These are phyloP conservation scores for Campoletis raptor DNA, from an alignment of 2,888 invertebrate species.

Conservation along the genomic window DNA sequence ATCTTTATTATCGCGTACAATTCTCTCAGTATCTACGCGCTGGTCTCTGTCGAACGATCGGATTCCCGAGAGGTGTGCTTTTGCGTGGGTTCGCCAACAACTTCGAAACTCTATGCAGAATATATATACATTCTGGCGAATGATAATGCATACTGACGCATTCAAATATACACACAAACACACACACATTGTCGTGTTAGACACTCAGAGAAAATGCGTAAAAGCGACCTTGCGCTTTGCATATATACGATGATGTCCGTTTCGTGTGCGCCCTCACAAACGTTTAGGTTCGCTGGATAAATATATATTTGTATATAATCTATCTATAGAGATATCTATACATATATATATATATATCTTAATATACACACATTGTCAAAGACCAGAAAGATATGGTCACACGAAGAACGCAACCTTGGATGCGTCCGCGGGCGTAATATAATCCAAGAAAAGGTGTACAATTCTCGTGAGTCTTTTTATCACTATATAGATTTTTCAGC, in stretches of 20 bases:
- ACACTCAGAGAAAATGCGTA: conserved; percentile 74
- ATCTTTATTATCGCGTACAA: conserved; percentile 62
- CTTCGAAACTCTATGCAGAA: conserved; percentile 29
- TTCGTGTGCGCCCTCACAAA: conserved; percentile 52
- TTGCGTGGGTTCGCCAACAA: conserved; percentile 60
- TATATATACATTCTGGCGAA: conserved; percentile 25
- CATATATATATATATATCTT: neutral
- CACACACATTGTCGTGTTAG: neutral
- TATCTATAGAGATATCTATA: neutral
- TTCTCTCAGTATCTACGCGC: conserved; percentile 17
- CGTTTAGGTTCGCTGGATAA: conserved; percentile 24
- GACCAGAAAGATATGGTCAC: conserved; percentile 71
- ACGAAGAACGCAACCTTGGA: conserved; percentile 77
- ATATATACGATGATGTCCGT: conserved; percentile 75
- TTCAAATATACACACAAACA: neutral
- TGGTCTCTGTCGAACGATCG: conserved; percentile 36
- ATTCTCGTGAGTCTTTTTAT: conserved; percentile 49
- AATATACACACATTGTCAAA: conserved; percentile 16
- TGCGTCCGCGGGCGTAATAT: conserved; percentile 64
- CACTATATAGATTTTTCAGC: neutral
- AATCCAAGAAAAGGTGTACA: conserved; percentile 67
- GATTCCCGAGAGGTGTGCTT: conserved; percentile 47
- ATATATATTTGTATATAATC: neutral
- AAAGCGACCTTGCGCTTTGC: conserved; percentile 79
- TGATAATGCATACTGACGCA: conserved; percentile 37